Evolutionary conservation across 2,113 vertebrate species (phyloP), one percentile per base, ranked within the genome.

Genomic region (Thomomys bottae): DNA sequence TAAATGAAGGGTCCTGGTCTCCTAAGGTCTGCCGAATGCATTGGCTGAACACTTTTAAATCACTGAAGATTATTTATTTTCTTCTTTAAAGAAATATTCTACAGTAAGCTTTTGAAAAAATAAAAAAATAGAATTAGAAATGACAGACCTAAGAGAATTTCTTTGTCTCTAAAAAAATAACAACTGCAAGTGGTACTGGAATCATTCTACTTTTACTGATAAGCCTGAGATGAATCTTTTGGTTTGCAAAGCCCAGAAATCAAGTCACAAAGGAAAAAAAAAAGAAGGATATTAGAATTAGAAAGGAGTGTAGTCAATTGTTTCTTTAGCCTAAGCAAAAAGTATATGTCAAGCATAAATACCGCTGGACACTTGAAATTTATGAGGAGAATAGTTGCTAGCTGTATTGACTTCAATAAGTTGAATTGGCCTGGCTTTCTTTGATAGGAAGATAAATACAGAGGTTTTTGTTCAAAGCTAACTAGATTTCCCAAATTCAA

Each of bases 81-180:
- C 24, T 61, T 9, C 24, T 61, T 61, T 63, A 36, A 76, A 30
- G 38, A 40, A 45, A 40, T 18, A 72, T 28, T 84, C 68, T 32
- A 42, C 3, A 42, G 70, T 34, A 87, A 40, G 21, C 89, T 87
- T 94, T 89, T 42, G 42, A 86, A 80, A 86, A 54, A 54, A 15
- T 54, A 54, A 54, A 54, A 49, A 12, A 63, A 78, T 32, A 57
- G 68, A 75, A 81, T 70, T 5, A 42, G 61, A 34, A 72, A 87
- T 83, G 91, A 82, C 75, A 88, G 36, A 72, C 76, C 4, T 49
- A n/a, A 17, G 26, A 84, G 87, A 88, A 86, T 72, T 59, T 64
- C 8, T 59, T 26, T 64, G 64, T 61, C 38, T 89, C 66, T 80
- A 49, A 88, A 54, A 54, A 54, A 91, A 93, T 15, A 93, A 93